A percentile compares a stretch with the other conserved stretches of the same genome.
These are phyloP conservation scores for Nebria ingens DNA, from an alignment of 1,140 invertebrate genomes.

Conservation along the genomic window DNA sequence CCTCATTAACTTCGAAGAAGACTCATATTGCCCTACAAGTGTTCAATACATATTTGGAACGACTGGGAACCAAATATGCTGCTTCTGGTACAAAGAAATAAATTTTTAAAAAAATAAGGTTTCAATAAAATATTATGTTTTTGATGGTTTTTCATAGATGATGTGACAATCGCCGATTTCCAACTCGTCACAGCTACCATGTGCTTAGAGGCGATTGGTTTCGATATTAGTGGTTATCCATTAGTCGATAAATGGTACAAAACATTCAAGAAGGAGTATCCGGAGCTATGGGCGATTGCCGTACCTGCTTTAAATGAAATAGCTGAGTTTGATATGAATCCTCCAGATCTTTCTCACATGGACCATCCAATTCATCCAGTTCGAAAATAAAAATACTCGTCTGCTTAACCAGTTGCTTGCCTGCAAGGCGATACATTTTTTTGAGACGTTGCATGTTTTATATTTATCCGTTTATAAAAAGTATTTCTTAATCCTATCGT, in stretches of 20 bases:
- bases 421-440: too few relatives aligned
- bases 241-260: constrained; percentile 53
- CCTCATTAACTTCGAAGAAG: constrained; percentile 51
- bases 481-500: too few relatives aligned
- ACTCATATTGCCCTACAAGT: constrained; percentile 50
- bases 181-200: constrained; percentile 55
- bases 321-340: constrained; percentile 50
- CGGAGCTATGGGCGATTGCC: constrained; percentile 55
- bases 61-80: constrained; percentile 49
- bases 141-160: constrained; percentile 33
- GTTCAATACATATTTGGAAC: constrained; percentile 55
- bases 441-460: too few relatives aligned
- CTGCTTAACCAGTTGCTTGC: too few relatives aligned
- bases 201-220: constrained; percentile 58
- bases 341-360: constrained; percentile 53
- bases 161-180: constrained; percentile 64
- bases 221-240: constrained; percentile 47
- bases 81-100: constrained; percentile 37
- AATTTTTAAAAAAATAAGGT: too few relatives aligned
- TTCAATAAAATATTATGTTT: constrained; percentile 11
- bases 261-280: constrained; percentile 53
- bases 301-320: constrained; percentile 55
- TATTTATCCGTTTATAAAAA: too few relatives aligned
- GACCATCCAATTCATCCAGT: constrained; percentile 60
- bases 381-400: constrained; percentile 38